Percentiles rank a stretch among this genome's conserved stretches.
These are phyloP conservation scores for Tetrapedia diversipes DNA, from an alignment of 2,888 invertebrate species.

Conservation along the genomic window DNA sequence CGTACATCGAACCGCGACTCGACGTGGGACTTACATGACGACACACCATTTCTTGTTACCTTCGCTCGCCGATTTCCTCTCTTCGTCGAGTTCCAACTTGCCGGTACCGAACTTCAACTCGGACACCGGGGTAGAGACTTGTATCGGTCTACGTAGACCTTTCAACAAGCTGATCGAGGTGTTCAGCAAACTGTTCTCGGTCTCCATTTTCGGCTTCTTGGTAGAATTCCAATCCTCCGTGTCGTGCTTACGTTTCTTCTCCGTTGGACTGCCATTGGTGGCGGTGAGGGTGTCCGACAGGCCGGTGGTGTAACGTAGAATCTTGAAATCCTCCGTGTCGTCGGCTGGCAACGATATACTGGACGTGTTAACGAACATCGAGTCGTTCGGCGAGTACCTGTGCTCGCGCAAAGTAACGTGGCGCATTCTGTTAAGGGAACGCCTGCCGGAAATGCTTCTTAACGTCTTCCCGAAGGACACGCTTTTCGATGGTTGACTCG, in stretches of 20 bases:
- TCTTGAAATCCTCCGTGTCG: slow-evolving; percentile 67
- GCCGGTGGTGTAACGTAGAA: slow-evolving; percentile 68
- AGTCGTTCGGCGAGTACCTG: slow-evolving; percentile 78
- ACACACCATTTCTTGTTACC: slow-evolving; percentile 75
- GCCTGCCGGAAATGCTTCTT: slow-evolving; percentile 78
- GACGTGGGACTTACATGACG: slow-evolving; percentile 75
- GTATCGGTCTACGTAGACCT: slow-evolving; percentile 72
- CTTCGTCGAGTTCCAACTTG: slow-evolving; percentile 63
- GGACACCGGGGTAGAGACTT: slow-evolving; percentile 74
- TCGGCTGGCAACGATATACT: slow-evolving; percentile 69
- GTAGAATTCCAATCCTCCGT: slow-evolving; percentile 49
- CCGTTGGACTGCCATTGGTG: slow-evolving; percentile 69
- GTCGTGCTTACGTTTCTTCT: slow-evolving; percentile 75
- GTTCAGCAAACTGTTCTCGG: slow-evolving; percentile 70
- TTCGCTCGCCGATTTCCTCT: slow-evolving; percentile 50
- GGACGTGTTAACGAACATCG: slow-evolving; percentile 80
- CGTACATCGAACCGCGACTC: slow-evolving; percentile 7
- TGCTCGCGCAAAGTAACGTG: slow-evolving; percentile 75
- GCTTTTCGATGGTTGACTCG: slow-evolving; percentile 60
- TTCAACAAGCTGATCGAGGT: slow-evolving; percentile 74
- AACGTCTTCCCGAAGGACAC: slow-evolving; percentile 79
- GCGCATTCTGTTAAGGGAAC: slow-evolving; percentile 75
- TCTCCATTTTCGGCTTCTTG: slow-evolving; percentile 75
- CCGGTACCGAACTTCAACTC: slow-evolving; percentile 69
- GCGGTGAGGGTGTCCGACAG: slow-evolving; percentile 44